phyloP scores from a whole-genome alignment of 2,797 vertebrate genomes.

The Anguilla anguilla region DNA sequence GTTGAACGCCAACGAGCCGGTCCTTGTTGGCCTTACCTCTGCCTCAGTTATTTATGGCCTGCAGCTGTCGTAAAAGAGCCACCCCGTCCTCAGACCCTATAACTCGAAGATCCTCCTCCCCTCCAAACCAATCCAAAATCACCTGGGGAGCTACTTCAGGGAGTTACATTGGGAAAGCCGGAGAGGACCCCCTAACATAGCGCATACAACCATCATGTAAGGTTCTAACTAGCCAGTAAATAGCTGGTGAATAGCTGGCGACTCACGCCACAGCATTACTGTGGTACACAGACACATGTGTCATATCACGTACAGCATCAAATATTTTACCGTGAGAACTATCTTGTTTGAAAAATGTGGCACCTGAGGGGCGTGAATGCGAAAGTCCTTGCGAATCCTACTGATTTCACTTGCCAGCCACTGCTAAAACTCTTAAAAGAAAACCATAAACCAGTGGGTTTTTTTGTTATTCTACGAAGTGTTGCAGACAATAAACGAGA shows the following conservation, averaged over 20 bases:
- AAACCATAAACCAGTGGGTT: neutral
- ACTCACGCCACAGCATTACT: neutral
- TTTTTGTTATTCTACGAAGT: conserved; percentile 4
- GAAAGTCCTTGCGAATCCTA: neutral
- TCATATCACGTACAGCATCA: no score
- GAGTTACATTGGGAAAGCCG: neutral
- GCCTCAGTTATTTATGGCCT: neutral
- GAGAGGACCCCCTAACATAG: neutral
- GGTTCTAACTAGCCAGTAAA: neutral
- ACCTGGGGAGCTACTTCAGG: neutral
- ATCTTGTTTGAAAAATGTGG: neutral
- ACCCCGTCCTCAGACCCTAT: neutral
- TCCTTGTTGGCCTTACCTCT: neutral
- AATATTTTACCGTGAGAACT: neutral
- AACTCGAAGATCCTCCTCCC: neutral
- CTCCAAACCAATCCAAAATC: neutral
- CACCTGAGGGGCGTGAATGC: neutral
- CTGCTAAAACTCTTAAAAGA: neutral
- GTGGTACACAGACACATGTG: neutral
- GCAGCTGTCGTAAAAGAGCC: neutral
- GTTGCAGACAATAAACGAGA: conserved; percentile 9
- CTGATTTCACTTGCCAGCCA: neutral
- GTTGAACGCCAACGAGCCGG: neutral
- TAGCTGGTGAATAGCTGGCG: neutral
- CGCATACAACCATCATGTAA: no score